These are phyloP conservation scores for Archilochus colubris DNA, from an alignment of 2,113 vertebrate species.

Conservation along the genomic window DNA sequence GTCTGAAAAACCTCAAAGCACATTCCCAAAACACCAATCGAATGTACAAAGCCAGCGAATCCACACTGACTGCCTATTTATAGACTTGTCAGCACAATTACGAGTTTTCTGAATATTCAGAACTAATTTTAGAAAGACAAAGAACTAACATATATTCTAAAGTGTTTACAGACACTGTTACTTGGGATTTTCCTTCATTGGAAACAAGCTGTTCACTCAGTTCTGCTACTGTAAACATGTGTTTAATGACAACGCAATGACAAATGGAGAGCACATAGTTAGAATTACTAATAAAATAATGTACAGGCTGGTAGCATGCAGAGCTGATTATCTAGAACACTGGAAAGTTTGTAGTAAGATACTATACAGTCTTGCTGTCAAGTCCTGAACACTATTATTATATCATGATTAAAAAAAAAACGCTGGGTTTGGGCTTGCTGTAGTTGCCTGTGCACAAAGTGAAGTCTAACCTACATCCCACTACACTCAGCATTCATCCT, in stretches of 20 bases:
- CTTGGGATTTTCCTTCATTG: background rate
- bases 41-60: background rate
- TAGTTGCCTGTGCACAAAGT: background rate
- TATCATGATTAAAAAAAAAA: background rate
- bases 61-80: background rate
- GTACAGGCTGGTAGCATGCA: background rate
- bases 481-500: background rate
- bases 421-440: background rate
- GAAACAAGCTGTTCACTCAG: background rate
- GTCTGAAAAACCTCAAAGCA: background rate
- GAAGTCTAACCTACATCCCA: background rate
- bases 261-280: background rate
- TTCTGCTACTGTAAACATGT: background rate
- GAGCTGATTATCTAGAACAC: background rate
- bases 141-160: background rate
- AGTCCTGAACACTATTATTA: background rate
- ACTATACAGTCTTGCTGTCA: accelerated
- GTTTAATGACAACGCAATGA: background rate
- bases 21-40: background rate
- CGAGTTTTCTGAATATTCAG: background rate
- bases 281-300: background rate
- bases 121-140: background rate
- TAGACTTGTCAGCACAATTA: background rate
- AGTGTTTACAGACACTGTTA: background rate
- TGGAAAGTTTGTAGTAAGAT: background rate